A percentile compares a stretch with the other conserved stretches of the same genome.
Evolutionary conservation across 2,797 vertebrate genomes (phyloP).

Genomic region (Malurus leucopterus): DNA sequence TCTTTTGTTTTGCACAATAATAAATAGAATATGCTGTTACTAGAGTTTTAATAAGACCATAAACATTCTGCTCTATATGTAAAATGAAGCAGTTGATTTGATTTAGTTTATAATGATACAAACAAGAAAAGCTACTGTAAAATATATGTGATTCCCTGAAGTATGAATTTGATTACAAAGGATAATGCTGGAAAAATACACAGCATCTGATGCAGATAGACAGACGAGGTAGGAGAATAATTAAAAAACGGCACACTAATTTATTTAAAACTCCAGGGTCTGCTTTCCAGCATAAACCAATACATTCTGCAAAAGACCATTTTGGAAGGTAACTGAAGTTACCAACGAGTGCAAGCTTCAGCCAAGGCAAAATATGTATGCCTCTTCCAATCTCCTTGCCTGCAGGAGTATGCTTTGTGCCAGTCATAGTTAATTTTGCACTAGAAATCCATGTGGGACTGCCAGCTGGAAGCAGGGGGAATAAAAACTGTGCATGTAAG

Average conservation of each 20-base stretch:
- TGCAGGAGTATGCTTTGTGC: slow-evolving; percentile 20
- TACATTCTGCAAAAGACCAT: neutral
- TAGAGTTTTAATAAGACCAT: slow-evolving; percentile 9
- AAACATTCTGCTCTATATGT: neutral
- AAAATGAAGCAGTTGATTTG: slow-evolving; percentile 4
- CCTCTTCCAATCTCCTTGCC: slow-evolving; percentile 33
- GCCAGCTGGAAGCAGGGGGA: neutral
- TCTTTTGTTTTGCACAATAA: neutral
- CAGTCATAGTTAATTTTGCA: slow-evolving; percentile 39
- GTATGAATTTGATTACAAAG: slow-evolving; percentile 5
- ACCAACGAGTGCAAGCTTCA: neutral
- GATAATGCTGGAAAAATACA: neutral
- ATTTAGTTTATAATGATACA: slow-evolving; percentile 1
- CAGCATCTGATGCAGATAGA: neutral
- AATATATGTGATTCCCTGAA: neutral
- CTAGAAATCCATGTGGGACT: neutral
- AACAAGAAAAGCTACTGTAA: slow-evolving; percentile 3
- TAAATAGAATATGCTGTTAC: neutral
- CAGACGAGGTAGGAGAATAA: neutral
- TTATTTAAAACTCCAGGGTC: neutral
- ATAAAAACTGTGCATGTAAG: neutral
- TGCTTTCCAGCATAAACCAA: neutral
- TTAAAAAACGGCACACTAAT: neutral
- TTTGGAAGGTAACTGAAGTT: slow-evolving; percentile 18
- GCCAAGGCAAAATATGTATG: neutral